phyloP scores from a whole-genome alignment of 2,113 vertebrate genomes.

The Lophochroa leadbeateri region DNA sequence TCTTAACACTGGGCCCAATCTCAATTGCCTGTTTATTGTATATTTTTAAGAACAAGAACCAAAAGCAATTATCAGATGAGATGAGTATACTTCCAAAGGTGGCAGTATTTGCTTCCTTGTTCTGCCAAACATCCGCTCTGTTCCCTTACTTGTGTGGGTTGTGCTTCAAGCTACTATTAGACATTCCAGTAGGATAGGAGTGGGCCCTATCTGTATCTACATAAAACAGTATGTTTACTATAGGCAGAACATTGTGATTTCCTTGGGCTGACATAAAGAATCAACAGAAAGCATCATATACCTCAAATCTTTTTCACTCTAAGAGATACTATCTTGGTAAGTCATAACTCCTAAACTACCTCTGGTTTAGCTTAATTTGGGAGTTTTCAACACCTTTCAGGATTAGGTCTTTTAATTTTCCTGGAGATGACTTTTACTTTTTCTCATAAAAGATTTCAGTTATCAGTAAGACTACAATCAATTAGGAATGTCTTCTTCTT shows the following conservation, averaged over 20 bases:
- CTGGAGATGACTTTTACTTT: background rate
- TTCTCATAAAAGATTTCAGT: background rate
- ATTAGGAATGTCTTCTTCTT: background rate
- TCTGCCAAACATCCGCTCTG: background rate
- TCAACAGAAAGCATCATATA: background rate
- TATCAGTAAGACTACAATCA: background rate
- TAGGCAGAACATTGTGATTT: background rate
- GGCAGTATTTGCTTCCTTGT: background rate
- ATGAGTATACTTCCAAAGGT: background rate
- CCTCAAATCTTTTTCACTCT: background rate
- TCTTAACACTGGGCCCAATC: background rate
- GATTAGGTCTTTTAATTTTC: background rate
- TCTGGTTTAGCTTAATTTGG: background rate
- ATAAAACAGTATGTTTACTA: background rate
- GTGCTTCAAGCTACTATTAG: background rate
- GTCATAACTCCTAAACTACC: background rate
- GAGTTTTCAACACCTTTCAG: background rate
- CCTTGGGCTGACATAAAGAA: background rate
- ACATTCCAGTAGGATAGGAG: background rate
- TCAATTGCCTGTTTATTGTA: background rate
- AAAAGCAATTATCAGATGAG: background rate
- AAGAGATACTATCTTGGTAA: background rate
- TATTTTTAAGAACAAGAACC: background rate
- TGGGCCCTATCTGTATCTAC: background rate
- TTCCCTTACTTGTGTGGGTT: background rate